phyloP scores from a whole-genome alignment of 2,888 invertebrate genomes.

The Phyllotreta cruciferae region DNA sequence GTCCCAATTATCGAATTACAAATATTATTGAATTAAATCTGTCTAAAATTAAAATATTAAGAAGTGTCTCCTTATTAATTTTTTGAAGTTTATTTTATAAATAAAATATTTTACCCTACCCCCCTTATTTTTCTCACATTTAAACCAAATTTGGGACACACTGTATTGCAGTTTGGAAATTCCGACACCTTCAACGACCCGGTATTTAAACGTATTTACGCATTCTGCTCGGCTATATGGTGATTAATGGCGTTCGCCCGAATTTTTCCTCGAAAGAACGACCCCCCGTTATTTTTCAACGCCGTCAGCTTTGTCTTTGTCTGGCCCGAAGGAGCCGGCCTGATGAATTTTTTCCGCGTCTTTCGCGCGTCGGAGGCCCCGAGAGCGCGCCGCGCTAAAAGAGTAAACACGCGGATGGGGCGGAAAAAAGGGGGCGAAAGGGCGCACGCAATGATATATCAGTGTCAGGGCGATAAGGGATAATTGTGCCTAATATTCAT shows the following conservation, averaged over 20 bases:
- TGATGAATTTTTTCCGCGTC: conserved; percentile 24
- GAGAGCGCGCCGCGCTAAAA: conserved; percentile 13
- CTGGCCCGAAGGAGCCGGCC: conserved; percentile 22
- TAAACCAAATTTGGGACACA: too few species aligned
- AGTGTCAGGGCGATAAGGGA: conserved; percentile 15
- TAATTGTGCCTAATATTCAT: conserved; percentile 16
- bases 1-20: too few species aligned
- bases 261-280: conserved; percentile 22
- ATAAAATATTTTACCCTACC: too few species aligned
- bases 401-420: conserved; percentile 23
- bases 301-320: conserved; percentile 21
- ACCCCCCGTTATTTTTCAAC: conserved; percentile 21
- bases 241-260: conserved; percentile 10
- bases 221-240: background rate
- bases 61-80: too few species aligned
- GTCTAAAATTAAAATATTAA: too few species aligned
- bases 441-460: conserved; percentile 20
- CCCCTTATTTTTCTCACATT: too few species aligned
- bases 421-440: conserved; percentile 7
- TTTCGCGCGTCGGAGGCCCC: conserved; percentile 1
- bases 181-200: too few species aligned
- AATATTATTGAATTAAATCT: too few species aligned
- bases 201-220: too few species aligned
- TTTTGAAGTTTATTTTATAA: too few species aligned
- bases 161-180: too few species aligned